A percentile compares a stretch with the other conserved stretches of the same genome.
Evolutionary conservation across 2,113 vertebrate genomes (phyloP).

Genomic region (Hippopotamus amphibius): DNA sequence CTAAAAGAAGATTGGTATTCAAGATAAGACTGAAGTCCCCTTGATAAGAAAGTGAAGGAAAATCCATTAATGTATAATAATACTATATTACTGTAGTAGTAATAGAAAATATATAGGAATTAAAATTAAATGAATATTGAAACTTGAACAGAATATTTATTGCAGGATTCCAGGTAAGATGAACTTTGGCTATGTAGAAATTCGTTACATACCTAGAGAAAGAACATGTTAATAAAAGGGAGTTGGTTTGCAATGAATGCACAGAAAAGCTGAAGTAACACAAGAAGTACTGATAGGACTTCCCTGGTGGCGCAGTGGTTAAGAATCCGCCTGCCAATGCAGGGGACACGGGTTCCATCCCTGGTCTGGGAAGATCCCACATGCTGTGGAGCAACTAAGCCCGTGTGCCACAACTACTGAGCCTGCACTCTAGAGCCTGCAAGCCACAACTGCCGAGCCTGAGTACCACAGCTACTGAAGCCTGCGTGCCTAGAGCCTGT

Average conservation of each 20-base stretch:
- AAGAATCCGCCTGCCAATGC: too few relatives aligned
- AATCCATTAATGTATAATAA: not conserved
- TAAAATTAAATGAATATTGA: not conserved
- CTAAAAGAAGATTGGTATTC: not conserved
- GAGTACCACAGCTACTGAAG: too few relatives aligned
- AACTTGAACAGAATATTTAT: slow-evolving; percentile 12
- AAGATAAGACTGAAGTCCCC: slow-evolving; percentile 12
- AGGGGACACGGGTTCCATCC: too few relatives aligned
- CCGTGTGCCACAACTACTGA: too few relatives aligned
- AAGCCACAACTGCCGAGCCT: too few relatives aligned
- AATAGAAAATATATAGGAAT: not conserved
- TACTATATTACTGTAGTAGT: not conserved
- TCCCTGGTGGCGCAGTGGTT: too few relatives aligned
- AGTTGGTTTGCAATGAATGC: not conserved
- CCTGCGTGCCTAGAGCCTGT: too few relatives aligned
- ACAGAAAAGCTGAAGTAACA: not conserved
- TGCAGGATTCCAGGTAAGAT: not conserved
- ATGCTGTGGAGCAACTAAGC: too few relatives aligned
- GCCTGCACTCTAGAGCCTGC: too few relatives aligned
- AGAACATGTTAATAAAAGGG: not conserved
- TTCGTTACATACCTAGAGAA: not conserved
- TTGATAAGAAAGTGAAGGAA: slow-evolving; percentile 33
- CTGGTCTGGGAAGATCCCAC: too few relatives aligned
- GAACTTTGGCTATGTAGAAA: not conserved
- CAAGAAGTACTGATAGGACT: not conserved